phyloP scores from a whole-genome alignment of 1,140 invertebrate genomes.

The Drosophila novamexicana region DNA sequence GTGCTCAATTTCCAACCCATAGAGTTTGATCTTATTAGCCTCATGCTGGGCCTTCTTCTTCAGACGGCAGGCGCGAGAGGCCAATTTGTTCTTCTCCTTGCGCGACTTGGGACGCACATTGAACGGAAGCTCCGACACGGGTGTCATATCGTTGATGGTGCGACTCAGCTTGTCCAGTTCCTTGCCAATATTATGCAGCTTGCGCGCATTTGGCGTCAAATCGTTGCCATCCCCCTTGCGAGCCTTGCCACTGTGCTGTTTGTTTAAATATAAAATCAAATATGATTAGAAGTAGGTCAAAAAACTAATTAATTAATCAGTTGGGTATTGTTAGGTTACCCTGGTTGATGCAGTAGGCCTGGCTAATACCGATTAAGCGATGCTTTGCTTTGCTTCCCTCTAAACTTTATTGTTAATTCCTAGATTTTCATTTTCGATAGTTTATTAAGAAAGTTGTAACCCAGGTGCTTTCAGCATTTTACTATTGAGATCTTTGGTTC shows the following conservation, averaged over 20 bases:
- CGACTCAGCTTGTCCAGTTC: slow-evolving; percentile 96
- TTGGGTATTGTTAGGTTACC: too few species aligned
- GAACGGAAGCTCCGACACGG: slow-evolving; percentile 96
- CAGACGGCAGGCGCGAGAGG: slow-evolving; percentile 96
- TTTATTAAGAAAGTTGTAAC: too few species aligned
- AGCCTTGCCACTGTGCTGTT: slow-evolving; percentile 92
- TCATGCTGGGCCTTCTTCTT: slow-evolving; percentile 98
- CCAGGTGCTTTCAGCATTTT: too few species aligned
- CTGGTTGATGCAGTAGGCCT: too few species aligned
- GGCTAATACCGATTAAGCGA: too few species aligned
- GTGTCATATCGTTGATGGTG: slow-evolving; percentile 97
- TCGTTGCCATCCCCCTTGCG: slow-evolving; percentile 99
- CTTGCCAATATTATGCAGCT: slow-evolving; percentile 94
- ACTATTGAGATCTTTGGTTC: too few species aligned
- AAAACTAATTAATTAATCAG: too few species aligned
- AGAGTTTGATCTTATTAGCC: slow-evolving; percentile 97
- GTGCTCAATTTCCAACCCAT: slow-evolving; percentile 96
- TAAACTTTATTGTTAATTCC: too few species aligned
- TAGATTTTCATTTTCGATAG: too few species aligned
- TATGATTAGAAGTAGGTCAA: neutral
- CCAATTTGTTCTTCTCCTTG: slow-evolving; percentile 99
- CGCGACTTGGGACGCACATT: slow-evolving; percentile 95
- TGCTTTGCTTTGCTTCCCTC: too few species aligned
- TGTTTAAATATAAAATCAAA: neutral
- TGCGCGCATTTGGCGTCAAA: slow-evolving; percentile 96